Conservation (phyloP, 2,888 invertebrate genomes). For the Epinotia demarniana region DNA sequence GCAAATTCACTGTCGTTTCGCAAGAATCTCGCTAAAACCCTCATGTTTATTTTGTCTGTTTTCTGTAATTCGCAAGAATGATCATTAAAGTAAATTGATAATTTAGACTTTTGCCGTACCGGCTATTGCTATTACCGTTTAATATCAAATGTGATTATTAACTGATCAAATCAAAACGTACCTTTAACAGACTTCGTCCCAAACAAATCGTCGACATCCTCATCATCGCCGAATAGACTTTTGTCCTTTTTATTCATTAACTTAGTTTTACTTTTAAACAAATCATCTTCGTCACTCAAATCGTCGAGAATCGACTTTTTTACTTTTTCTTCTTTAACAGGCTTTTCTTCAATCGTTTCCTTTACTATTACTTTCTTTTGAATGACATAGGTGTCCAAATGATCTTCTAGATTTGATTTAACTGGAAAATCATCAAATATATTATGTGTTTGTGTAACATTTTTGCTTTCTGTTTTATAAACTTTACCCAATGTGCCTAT, state of each 20-base stretch:
- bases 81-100: too few relatives aligned
- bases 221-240: conserved; percentile 72
- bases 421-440: conserved; percentile 32
- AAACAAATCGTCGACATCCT: conserved; percentile 70
- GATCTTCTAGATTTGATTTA: neutral
- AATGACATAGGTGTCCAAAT: conserved; percentile 17
- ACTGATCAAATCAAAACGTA: conserved; percentile 14
- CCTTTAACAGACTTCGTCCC: conserved; percentile 58
- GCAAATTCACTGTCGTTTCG: too few relatives aligned
- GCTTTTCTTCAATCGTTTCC: neutral
- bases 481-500: conserved; percentile 34
- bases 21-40: too few relatives aligned
- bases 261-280: conserved; percentile 63
- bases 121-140: too few relatives aligned
- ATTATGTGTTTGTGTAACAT: neutral
- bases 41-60: too few relatives aligned
- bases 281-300: conserved; percentile 66
- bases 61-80: too few relatives aligned
- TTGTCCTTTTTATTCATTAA: conserved; percentile 50
- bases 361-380: conserved; percentile 28
- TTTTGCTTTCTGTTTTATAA: conserved; percentile 11
- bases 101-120: too few relatives aligned
- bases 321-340: conserved; percentile 1
- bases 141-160: too few relatives aligned
- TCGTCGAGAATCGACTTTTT: conserved; percentile 65